Evolutionary conservation across 2,888 invertebrate genomes (phyloP).

Genomic region (Erynnis tages): DNA sequence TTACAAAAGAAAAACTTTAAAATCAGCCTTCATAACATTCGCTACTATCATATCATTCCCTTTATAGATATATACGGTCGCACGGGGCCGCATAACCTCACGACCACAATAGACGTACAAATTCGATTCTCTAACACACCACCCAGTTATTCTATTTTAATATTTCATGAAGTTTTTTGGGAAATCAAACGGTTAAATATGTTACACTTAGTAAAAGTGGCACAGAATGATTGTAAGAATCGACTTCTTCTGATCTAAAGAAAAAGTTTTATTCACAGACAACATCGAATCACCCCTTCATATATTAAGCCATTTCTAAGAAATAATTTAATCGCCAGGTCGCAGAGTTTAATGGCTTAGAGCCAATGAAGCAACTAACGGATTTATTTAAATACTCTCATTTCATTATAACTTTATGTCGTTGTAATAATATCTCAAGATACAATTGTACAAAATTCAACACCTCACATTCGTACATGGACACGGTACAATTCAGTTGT

Average conservation of each 20-base stretch:
- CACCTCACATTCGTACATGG: not conserved
- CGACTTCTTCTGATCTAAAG: not conserved
- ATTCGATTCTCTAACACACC: slow-evolving; percentile 15
- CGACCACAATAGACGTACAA: slow-evolving; percentile 47
- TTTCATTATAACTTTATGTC: slow-evolving; percentile 4
- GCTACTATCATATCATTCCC: slow-evolving; percentile 45
- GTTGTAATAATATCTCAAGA: not conserved
- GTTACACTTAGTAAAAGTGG: too few species aligned
- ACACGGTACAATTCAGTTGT: not conserved
- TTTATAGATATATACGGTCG: slow-evolving; percentile 10
- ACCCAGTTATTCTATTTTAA: slow-evolving; percentile 1
- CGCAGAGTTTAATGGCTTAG: not conserved
- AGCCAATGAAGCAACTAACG: slow-evolving; percentile 7
- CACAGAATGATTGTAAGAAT: not conserved
- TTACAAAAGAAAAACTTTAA: slow-evolving; percentile 42
- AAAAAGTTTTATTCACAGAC: not conserved
- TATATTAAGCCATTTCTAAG: slow-evolving; percentile 8
- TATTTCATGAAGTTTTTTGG: not conserved
- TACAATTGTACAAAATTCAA: not conserved
- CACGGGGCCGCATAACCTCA: not conserved
- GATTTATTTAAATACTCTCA: not conserved
- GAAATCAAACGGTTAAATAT: slow-evolving; percentile 4
- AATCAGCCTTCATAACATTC: slow-evolving; percentile 71
- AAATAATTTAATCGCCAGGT: not conserved
- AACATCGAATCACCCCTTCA: not conserved